A percentile compares a stretch with the other conserved stretches of the same genome.
Conservation (phyloP, 2,888 invertebrate species). For the Amiota minor region DNA sequence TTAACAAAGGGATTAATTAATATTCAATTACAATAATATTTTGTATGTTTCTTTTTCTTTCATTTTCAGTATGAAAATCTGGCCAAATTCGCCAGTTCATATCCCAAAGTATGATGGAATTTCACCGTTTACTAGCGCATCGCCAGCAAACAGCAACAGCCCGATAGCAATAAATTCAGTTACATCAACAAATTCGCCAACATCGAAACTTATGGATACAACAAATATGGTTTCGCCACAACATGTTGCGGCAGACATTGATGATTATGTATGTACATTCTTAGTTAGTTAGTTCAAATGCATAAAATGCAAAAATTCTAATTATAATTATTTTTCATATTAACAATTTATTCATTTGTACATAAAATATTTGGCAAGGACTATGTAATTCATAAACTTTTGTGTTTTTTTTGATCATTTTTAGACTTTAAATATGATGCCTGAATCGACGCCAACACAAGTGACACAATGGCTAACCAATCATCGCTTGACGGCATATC, state of each 20-base stretch:
- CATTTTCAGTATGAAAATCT: constrained; percentile 70
- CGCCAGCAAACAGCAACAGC: constrained; percentile 68
- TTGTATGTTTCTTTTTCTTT: constrained; percentile 7
- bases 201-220: constrained; percentile 72
- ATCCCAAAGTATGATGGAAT: constrained; percentile 73
- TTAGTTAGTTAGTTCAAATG: constrained; percentile 17
- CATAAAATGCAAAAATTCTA: neutral
- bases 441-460: constrained; percentile 81
- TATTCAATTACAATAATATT: neutral
- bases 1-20: no score
- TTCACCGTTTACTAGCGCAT: constrained; percentile 67
- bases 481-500: constrained; percentile 85
- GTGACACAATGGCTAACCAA: constrained; percentile 86
- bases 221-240: constrained; percentile 71
- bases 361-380: neutral
- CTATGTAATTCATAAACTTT: neutral
- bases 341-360: constrained; percentile 29
- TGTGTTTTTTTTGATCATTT: constrained; percentile 19
- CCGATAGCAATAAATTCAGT: constrained; percentile 73
- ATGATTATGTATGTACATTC: constrained; percentile 68
- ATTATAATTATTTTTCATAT: neutral
- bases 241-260: constrained; percentile 67
- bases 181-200: constrained; percentile 73
- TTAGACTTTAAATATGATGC: constrained; percentile 77
- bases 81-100: constrained; percentile 73